Percentiles rank a stretch among this genome's conserved stretches.
Conservation (phyloP, 2,113 vertebrate species). For the Ctenomys sociabilis region DNA sequence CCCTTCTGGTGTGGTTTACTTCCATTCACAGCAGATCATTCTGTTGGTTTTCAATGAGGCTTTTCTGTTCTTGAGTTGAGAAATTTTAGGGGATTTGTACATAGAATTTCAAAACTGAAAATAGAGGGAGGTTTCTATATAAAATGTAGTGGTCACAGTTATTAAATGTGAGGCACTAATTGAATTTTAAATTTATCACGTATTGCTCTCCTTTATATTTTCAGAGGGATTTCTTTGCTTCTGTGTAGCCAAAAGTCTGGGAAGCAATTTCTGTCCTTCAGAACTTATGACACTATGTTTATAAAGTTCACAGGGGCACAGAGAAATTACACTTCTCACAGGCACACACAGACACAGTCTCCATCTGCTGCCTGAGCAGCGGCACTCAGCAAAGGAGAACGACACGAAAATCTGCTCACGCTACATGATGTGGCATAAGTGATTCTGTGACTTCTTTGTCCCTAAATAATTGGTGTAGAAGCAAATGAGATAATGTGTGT, state of each 20-base stretch:
- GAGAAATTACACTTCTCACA: background rate
- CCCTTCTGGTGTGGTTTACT: background rate
- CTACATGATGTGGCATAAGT: conserved; percentile 61
- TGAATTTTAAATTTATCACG: conserved; percentile 31
- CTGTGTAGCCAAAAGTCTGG: background rate
- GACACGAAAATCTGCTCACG: conserved; percentile 1
- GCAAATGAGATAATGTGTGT: conserved; percentile 74
- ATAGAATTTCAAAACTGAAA: background rate
- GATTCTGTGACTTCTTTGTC: conserved; percentile 74
- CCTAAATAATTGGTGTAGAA: conserved; percentile 74
- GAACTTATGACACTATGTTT: background rate
- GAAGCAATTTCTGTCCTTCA: background rate
- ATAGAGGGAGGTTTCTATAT: background rate
- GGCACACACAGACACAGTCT: background rate
- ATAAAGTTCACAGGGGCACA: background rate
- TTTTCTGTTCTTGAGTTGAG: background rate
- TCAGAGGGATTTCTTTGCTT: background rate
- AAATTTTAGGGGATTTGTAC: background rate
- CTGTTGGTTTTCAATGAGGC: background rate
- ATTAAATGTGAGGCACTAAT: background rate
- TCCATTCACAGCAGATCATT: background rate
- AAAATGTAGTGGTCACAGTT: background rate
- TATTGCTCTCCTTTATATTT: background rate
- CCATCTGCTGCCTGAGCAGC: background rate
- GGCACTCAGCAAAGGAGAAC: conserved; percentile 17